Conservation (phyloP, 2,113 vertebrate species). For the Urocynchramus pylzowi region DNA sequence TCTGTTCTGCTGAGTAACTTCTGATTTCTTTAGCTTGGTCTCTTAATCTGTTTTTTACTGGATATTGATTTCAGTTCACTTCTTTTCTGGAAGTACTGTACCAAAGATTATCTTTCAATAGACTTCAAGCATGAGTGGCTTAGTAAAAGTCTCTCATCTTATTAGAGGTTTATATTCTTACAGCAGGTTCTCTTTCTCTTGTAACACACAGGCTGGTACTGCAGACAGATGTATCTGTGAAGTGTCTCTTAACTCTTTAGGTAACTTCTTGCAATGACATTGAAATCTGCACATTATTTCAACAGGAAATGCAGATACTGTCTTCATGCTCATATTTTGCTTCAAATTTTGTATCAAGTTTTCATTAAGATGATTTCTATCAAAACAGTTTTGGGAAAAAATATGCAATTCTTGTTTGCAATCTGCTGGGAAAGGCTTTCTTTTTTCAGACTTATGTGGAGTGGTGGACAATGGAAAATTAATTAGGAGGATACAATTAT, state of each 20-base stretch:
- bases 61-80: conserved; percentile 47
- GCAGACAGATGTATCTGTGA: neutral
- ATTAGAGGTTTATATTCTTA: conserved; percentile 41
- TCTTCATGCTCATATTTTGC: neutral
- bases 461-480: neutral
- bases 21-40: conserved; percentile 8
- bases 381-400: neutral
- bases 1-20: neutral
- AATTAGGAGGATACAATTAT: neutral
- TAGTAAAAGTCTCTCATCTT: conserved; percentile 28
- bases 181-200: neutral
- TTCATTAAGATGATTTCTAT: neutral
- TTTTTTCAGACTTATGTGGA: neutral
- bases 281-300: neutral
- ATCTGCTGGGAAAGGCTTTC: neutral
- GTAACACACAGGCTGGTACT: neutral
- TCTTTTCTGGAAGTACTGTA: conserved; percentile 21
- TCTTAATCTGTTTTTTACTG: conserved; percentile 38
- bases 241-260: neutral
- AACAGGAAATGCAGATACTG: neutral
- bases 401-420: neutral
- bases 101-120: conserved; percentile 44
- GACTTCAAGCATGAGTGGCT: conserved; percentile 5
- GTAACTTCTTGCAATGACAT: neutral
- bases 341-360: neutral